Conservation (phyloP, 2,888 invertebrate species). For the Chouioia cunea region DNA sequence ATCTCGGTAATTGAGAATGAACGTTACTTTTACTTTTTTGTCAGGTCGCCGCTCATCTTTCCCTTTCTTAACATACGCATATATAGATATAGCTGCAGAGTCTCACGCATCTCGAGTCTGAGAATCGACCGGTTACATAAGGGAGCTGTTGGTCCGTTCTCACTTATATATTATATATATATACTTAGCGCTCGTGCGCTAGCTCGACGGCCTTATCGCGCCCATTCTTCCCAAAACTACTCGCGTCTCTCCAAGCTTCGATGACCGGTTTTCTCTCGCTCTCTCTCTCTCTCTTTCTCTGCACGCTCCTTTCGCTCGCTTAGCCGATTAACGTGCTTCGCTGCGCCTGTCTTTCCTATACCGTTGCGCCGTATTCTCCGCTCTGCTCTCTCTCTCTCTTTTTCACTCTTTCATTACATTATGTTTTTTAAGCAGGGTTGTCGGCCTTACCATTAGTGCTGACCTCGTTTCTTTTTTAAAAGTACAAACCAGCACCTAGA, state of each 20-base stretch:
- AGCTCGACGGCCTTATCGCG: constrained; percentile 38
- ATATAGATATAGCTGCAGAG: not conserved
- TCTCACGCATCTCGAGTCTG: constrained; percentile 51
- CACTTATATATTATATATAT: no score
- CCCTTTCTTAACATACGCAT: no score
- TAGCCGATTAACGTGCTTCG: constrained; percentile 14
- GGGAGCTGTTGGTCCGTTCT: constrained; percentile 19
- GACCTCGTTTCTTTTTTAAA: no score
- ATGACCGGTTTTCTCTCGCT: constrained; percentile 20
- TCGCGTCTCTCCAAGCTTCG: not conserved
- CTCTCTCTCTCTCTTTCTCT: constrained; percentile 29
- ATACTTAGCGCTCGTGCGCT: not conserved
- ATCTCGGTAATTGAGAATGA: no score
- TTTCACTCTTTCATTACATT: not conserved
- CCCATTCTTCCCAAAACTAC: constrained; percentile 33
- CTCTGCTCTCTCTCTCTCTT: constrained; percentile 9
- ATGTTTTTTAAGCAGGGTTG: no score
- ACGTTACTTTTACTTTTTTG: no score
- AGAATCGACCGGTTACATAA: constrained; percentile 61
- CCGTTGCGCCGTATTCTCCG: not conserved
- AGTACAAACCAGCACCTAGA: no score
- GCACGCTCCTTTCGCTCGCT: constrained; percentile 35
- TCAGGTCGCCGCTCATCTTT: no score
- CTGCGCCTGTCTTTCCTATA: not conserved
- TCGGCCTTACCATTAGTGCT: no score